These are phyloP conservation scores for Synergus itoensis DNA, from an alignment of 2,888 invertebrate species.

Conservation along the genomic window DNA sequence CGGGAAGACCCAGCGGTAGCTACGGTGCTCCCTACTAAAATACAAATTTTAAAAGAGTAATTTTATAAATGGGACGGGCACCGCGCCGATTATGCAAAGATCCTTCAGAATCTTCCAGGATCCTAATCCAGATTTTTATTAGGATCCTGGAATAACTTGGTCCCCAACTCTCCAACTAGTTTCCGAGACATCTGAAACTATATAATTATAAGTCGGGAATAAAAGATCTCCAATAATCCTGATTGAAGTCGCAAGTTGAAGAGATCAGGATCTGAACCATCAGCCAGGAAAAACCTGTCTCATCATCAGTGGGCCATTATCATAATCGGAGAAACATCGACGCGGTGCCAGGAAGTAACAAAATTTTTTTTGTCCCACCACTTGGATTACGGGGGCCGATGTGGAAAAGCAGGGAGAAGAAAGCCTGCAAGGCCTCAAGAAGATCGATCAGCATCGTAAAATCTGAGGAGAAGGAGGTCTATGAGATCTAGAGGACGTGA, in stretches of 20 bases:
- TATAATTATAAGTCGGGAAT: no score
- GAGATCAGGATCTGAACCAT: constrained; percentile 50
- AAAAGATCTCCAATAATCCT: not conserved
- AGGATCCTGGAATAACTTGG: constrained; percentile 10
- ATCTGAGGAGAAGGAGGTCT: constrained; percentile 50
- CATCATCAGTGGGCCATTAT: not conserved
- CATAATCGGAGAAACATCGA: constrained; percentile 46
- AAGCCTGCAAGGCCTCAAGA: constrained; percentile 51
- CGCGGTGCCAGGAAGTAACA: constrained; percentile 58
- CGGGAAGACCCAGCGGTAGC: constrained; percentile 75
- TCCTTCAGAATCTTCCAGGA: not conserved
- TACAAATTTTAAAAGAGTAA: not conserved
- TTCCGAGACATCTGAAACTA: not conserved
- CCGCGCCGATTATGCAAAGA: constrained; percentile 40
- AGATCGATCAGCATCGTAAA: constrained; percentile 55
- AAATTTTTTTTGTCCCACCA: constrained; percentile 48
- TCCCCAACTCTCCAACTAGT: not conserved
- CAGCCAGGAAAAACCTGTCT: constrained; percentile 48
- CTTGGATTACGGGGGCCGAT: constrained; percentile 27
- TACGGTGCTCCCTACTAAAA: constrained; percentile 60
- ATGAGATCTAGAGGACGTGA: constrained; percentile 68
- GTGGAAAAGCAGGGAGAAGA: constrained; percentile 41
- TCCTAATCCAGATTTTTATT: constrained; percentile 6
- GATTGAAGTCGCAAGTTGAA: constrained; percentile 60
- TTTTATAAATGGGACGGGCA: constrained; percentile 13